A percentile compares a stretch with the other conserved stretches of the same genome.
Evolutionary conservation across 2,888 invertebrate genomes (phyloP).

Genomic region (Uloborus plumipes): DNA sequence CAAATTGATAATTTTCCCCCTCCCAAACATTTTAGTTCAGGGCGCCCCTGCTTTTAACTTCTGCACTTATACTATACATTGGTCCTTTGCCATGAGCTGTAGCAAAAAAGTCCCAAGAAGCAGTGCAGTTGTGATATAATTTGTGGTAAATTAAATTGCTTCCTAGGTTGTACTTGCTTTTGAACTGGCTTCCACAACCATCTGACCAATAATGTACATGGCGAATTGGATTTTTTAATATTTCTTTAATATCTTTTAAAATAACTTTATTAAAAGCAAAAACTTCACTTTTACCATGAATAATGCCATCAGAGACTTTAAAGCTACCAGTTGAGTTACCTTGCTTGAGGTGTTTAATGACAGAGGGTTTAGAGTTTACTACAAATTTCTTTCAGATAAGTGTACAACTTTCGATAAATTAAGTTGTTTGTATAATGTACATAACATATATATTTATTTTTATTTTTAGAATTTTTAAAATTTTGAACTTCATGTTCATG

Average conservation of each 20-base stretch:
- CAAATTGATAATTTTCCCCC: too few species aligned
- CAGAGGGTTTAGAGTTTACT: too few species aligned
- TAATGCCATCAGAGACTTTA: background rate
- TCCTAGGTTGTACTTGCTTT: background rate
- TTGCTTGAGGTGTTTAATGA: too few species aligned
- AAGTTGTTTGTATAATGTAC: too few species aligned
- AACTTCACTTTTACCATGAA: background rate
- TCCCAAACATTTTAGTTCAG: too few species aligned
- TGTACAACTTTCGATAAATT: too few species aligned
- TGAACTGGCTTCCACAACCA: background rate
- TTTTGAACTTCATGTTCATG: too few species aligned
- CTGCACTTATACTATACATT: background rate
- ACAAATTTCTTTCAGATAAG: too few species aligned
- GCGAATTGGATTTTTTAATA: background rate
- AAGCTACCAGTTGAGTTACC: too few species aligned
- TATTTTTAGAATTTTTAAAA: too few species aligned
- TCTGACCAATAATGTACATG: constrained; percentile 1
- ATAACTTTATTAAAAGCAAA: background rate
- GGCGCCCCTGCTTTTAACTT: too few species aligned
- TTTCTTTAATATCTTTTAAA: constrained; percentile 3
- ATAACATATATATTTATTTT: too few species aligned
- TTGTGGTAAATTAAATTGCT: constrained; percentile 1
- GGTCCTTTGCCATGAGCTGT: background rate
- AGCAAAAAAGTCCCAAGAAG: background rate
- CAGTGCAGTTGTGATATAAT: background rate